A percentile compares a stretch with the other conserved stretches of the same genome.
phyloP scores from a whole-genome alignment of 1,140 invertebrate species.

The Dendrolimus punctatus region DNA sequence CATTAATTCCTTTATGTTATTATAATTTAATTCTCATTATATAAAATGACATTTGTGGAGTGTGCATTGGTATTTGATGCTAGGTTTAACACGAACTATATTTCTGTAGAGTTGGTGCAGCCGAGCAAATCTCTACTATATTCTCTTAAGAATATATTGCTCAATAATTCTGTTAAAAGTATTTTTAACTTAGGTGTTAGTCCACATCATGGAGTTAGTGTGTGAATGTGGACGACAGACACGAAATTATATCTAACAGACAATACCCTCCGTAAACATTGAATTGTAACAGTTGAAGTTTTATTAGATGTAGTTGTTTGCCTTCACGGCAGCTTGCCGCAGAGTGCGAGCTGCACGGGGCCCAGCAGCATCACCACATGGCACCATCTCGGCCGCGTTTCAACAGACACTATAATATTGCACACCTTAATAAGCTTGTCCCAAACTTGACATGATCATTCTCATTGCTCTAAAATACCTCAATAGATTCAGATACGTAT shows the following conservation, averaged over 20 bases:
- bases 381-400: slow-evolving; percentile 16
- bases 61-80: slow-evolving; percentile 66
- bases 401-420: slow-evolving; percentile 5
- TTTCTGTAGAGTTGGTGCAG: slow-evolving; percentile 67
- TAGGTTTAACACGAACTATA: slow-evolving; percentile 48
- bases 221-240: slow-evolving; percentile 47
- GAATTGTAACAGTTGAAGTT: slow-evolving; percentile 59
- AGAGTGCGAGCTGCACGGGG: slow-evolving; percentile 42
- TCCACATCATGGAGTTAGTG: slow-evolving; percentile 44
- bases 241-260: slow-evolving; percentile 66
- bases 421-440: slow-evolving; percentile 17
- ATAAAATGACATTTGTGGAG: slow-evolving; percentile 66
- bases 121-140: slow-evolving; percentile 69
- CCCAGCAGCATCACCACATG: slow-evolving; percentile 40
- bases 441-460: slow-evolving; percentile 3
- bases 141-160: slow-evolving; percentile 69
- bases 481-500: slow-evolving; percentile 8
- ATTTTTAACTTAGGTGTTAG: slow-evolving; percentile 57
- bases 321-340: slow-evolving; percentile 50
- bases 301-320: slow-evolving; percentile 67
- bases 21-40: slow-evolving; percentile 46
- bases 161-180: slow-evolving; percentile 68
- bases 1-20: slow-evolving; percentile 49
- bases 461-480: too few relatives aligned
- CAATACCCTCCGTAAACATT: slow-evolving; percentile 68